Evolutionary conservation across 2,888 invertebrate species (phyloP).

Genomic region (Petrolisthes manimaculis): DNA sequence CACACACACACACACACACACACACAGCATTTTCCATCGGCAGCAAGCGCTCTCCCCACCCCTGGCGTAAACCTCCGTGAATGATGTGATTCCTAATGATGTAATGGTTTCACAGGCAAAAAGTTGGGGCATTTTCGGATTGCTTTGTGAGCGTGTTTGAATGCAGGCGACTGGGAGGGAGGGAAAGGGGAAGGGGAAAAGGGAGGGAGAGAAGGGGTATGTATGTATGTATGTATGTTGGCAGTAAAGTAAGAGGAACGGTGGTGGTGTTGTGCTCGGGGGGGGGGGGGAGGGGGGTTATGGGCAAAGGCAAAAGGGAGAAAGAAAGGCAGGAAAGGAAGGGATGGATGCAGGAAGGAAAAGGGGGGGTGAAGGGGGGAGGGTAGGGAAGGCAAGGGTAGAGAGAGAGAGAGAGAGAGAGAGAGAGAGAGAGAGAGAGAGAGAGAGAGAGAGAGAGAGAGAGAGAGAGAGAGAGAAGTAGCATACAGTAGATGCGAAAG

Average conservation of each 20-base stretch:
- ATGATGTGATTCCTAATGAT: slow-evolving; percentile 41
- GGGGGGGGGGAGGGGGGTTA: slow-evolving; percentile 1
- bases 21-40: too few relatives aligned
- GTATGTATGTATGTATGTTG: neutral
- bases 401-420: neutral
- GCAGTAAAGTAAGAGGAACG: slow-evolving; percentile 6
- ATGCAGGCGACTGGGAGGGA: slow-evolving; percentile 37
- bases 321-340: neutral
- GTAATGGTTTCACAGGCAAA: slow-evolving; percentile 37
- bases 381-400: neutral
- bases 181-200: slow-evolving; percentile 10
- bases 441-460: slow-evolving; percentile 3
- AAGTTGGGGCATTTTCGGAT: slow-evolving; percentile 39
- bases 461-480: slow-evolving; percentile 2
- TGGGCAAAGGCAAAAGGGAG: slow-evolving; percentile 18
- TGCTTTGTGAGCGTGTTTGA: slow-evolving; percentile 49
- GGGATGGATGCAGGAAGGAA: neutral
- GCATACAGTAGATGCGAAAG: too few relatives aligned
- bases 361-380: neutral
- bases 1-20: slow-evolving; percentile 14
- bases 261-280: neutral
- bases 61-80: slow-evolving; percentile 23
- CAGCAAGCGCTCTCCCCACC: slow-evolving; percentile 6
- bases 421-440: neutral
- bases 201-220: neutral